Percentiles rank a stretch among this genome's conserved stretches.
phyloP scores from a whole-genome alignment of 2,888 invertebrate genomes.

The Cantharis nigra region DNA sequence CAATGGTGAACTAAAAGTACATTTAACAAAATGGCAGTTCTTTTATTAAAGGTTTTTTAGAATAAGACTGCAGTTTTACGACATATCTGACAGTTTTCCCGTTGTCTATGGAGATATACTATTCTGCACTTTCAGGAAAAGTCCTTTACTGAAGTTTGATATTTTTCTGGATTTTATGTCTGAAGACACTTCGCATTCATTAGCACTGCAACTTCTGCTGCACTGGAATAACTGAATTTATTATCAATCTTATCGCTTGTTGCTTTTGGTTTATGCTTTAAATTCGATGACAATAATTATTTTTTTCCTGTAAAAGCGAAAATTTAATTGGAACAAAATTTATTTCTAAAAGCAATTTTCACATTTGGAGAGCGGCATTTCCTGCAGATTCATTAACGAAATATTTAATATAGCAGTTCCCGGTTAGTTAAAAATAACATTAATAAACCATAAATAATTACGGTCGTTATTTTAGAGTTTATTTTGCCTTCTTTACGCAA shows the following conservation, averaged over 20 bases:
- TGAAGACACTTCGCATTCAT: not conserved
- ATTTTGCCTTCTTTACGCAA: not conserved
- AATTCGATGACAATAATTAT: no score
- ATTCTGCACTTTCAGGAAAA: not conserved
- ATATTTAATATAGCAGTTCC: not conserved
- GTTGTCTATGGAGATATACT: not conserved
- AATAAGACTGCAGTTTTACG: not conserved
- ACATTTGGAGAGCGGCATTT: not conserved
- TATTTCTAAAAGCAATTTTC: not conserved
- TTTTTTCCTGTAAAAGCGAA: not conserved
- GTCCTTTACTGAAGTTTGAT: not conserved
- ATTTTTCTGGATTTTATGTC: not conserved
- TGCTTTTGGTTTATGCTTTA: no score
- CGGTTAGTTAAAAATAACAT: not conserved
- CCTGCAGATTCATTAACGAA: not conserved
- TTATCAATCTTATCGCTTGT: no score
- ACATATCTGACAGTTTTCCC: not conserved
- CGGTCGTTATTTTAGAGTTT: not conserved
- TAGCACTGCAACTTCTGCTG: no score
- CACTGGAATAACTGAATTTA: not conserved
- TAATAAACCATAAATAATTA: not conserved
- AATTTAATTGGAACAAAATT: not conserved
- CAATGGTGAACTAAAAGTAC: not conserved
- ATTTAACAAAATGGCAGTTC: not conserved
- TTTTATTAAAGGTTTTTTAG: not conserved